These are phyloP conservation scores for Neosilurus hyrtlii DNA, from an alignment of 2,797 vertebrate genomes.

Conservation along the genomic window DNA sequence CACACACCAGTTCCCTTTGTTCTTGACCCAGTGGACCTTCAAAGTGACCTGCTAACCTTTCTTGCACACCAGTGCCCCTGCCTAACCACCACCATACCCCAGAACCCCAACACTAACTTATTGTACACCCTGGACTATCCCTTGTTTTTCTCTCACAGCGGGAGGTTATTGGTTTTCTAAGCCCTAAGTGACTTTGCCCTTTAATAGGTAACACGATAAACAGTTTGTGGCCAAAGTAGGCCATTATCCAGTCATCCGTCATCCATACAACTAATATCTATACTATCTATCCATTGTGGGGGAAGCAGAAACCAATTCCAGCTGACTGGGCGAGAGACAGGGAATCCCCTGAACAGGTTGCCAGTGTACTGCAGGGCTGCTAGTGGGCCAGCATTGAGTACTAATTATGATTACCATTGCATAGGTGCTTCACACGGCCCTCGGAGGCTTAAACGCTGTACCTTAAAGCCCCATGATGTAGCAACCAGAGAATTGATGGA, in stretches of 20 bases:
- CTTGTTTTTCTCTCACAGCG: conserved; percentile 19
- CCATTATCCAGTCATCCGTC: neutral
- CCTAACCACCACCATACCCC: conserved; percentile 41
- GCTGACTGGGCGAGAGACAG: too few species aligned
- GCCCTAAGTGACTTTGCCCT: conserved; percentile 22
- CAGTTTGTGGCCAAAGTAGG: neutral
- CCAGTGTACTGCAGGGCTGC: too few species aligned
- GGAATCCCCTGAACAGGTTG: too few species aligned
- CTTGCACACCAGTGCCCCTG: conserved; percentile 41
- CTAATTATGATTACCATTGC: conserved; percentile 4
- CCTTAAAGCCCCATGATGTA: conserved; percentile 3
- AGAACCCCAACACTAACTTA: conserved; percentile 39
- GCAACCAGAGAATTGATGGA: conserved; percentile 21
- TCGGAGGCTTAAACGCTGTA: neutral
- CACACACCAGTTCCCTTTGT: conserved; percentile 33
- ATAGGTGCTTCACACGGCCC: neutral
- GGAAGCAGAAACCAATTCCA: too few species aligned
- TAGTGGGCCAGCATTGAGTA: neutral
- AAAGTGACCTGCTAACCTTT: conserved; percentile 38
- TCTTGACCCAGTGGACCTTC: conserved; percentile 48
- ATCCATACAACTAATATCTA: too few species aligned
- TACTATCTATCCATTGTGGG: too few species aligned
- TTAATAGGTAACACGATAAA: neutral
- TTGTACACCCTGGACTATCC: conserved; percentile 33
- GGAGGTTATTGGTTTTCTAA: conserved; percentile 28